phyloP scores from a whole-genome alignment of 1,140 invertebrate species.

The Cydia splendana region DNA sequence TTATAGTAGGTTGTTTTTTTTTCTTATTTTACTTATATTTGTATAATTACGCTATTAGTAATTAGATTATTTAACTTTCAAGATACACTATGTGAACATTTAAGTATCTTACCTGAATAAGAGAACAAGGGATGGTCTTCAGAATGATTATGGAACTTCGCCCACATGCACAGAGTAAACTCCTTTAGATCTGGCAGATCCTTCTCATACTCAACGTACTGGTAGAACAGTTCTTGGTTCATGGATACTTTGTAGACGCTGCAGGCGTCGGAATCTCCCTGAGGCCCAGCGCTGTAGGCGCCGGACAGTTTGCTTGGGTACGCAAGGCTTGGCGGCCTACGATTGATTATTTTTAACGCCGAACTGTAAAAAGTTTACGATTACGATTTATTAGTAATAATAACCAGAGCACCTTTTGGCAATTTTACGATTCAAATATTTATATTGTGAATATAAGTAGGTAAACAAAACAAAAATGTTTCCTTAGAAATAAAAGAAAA shows the following conservation, averaged over 20 bases:
- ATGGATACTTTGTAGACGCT: conserved; percentile 84
- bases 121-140: conserved; percentile 90
- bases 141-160: conserved; percentile 88
- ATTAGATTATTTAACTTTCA: no score
- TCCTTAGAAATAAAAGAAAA: no score
- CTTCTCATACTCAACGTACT: conserved; percentile 86
- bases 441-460: no score
- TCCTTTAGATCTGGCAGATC: conserved; percentile 87
- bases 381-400: neutral
- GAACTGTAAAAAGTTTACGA: conserved; percentile 46
- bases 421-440: no score
- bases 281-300: conserved; percentile 42
- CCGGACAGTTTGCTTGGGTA: conserved; percentile 48
- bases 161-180: conserved; percentile 90
- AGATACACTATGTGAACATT: neutral
- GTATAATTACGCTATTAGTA: no score
- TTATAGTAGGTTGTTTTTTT: no score
- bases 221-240: conserved; percentile 84
- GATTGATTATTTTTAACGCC: conserved; percentile 63
- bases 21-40: no score
- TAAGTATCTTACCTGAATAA: conserved; percentile 85
- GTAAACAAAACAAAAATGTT: no score
- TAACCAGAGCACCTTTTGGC: no score
- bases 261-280: conserved; percentile 78
- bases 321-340: conserved; percentile 47